These are phyloP conservation scores for Lymantria dispar DNA, from an alignment of 2,888 invertebrate genomes.

Conservation along the genomic window DNA sequence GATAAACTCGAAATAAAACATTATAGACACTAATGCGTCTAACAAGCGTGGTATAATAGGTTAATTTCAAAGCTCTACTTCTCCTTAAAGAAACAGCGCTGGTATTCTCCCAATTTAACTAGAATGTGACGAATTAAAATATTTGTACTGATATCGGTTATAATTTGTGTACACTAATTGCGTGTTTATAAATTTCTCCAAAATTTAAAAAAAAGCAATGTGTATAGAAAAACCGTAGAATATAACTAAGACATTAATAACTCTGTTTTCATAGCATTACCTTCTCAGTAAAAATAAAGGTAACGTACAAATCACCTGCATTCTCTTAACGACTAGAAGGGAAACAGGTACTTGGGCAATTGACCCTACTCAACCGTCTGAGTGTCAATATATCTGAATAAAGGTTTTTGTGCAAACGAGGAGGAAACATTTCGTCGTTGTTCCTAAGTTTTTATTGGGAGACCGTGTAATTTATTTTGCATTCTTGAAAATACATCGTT, in stretches of 20 bases:
- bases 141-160: no score
- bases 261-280: not conserved
- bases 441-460: constrained; percentile 2
- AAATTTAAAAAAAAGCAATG: no score
- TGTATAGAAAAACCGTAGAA: no score
- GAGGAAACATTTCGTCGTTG: constrained; percentile 5
- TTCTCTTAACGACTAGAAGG: constrained; percentile 15
- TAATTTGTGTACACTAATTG: no score
- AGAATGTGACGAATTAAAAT: no score
- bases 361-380: constrained; percentile 16
- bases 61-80: no score
- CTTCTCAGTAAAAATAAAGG: not conserved
- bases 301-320: constrained; percentile 9
- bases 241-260: not conserved
- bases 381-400: constrained; percentile 13
- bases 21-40: no score
- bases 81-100: no score
- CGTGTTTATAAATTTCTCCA: no score
- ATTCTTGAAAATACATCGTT: not conserved
- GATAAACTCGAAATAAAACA: no score
- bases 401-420: constrained; percentile 10
- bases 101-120: no score
- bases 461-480: constrained; percentile 3
- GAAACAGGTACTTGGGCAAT: constrained; percentile 4
- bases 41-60: no score